Evolutionary conservation across 2,797 vertebrate genomes (phyloP).

Genomic region (Danio kyathit): DNA sequence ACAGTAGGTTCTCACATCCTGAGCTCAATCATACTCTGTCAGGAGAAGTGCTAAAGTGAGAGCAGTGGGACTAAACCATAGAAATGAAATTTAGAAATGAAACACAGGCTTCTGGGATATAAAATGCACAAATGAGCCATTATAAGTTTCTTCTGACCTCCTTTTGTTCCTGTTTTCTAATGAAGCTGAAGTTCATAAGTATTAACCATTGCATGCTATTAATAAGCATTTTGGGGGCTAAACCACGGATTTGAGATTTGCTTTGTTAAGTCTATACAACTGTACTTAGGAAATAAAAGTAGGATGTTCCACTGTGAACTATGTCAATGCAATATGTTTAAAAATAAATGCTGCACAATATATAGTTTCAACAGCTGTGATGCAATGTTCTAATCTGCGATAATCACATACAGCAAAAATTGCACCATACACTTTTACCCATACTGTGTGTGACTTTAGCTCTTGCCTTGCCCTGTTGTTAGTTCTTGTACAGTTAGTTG

Average conservation of each 20-base stretch:
- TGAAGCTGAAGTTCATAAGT: background rate
- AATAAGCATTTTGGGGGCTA: background rate
- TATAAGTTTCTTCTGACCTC: background rate
- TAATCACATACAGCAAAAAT: no score
- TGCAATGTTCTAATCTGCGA: no score
- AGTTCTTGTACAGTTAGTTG: no score
- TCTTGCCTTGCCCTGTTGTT: no score
- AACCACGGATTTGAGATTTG: background rate
- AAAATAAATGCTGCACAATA: no score
- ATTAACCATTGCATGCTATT: background rate
- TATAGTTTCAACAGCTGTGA: no score
- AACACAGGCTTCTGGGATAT: background rate
- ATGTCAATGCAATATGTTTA: no score
- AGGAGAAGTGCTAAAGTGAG: constrained; percentile 22
- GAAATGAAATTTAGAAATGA: constrained; percentile 26
- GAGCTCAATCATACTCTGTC: constrained; percentile 41
- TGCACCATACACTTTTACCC: no score
- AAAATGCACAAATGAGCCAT: background rate
- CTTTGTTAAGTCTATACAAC: no score
- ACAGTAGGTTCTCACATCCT: constrained; percentile 41
- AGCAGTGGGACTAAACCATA: constrained; percentile 39
- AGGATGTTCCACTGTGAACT: no score
- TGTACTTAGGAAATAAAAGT: no score
- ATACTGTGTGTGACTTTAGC: no score
- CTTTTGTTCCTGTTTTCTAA: background rate